Evolutionary conservation across 2,888 invertebrate genomes (phyloP), one percentile per base, ranked within the genome.

Genomic region (Tiliacea citrago): DNA sequence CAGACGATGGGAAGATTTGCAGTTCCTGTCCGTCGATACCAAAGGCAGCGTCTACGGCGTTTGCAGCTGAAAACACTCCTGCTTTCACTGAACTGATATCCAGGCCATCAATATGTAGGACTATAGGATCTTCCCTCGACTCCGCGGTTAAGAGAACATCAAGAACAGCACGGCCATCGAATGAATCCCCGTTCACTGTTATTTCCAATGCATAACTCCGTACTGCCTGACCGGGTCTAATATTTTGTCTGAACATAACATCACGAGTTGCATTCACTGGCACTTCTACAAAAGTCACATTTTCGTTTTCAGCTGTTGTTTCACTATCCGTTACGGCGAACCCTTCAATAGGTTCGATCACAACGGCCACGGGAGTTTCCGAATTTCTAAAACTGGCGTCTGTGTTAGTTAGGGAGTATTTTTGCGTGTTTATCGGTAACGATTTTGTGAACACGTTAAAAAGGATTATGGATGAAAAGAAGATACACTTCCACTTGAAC

Each of bases 181-280:
- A 93, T 7, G 61, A 70, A 16, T 90, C 75, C 0, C 86, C 92
- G 66, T 90, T 77, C 5, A 88, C 63, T 51, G 91, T 92, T n/a
- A 94, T 73, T 81, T 90, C 85, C 9, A 95, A 55, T 0, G 83
- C 84, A 68, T 94, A 94, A 24, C 80, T 80, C 9, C 73, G 76
- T 10, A 92, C 86, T 62, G 49, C 73, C 85, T 94, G 93, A 0
- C 92, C 94, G 3, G 92, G 92, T 65, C 93, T 89, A 29, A 94
- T 0, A 51, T 73, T 39, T 45, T 90, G 76, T 68, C 90, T 86
- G 13, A 81, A 45, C 8, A 88, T 39, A 18, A 70, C 45, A 45
- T 80, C 82, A 29, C 83, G 77, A 6, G 88, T 82, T 18, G 35
- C 47, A 81, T 88, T 88, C 12, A 77, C 74, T 70, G 83, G 35